Conservation (phyloP, 2,113 vertebrate species). For the Phrynosoma platyrhinos region DNA sequence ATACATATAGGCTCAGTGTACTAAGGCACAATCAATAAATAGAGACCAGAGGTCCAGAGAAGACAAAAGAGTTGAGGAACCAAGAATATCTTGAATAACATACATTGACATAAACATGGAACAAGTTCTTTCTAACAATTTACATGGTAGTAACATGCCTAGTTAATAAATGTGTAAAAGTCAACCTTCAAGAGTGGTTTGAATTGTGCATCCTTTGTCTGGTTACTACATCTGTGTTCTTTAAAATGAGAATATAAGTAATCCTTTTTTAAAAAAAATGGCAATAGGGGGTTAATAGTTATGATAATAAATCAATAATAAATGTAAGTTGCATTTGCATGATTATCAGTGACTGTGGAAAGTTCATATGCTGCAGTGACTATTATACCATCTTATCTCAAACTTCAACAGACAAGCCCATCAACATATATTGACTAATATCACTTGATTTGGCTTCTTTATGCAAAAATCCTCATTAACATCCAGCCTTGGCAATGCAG, state of each 20-base stretch:
- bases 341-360: background rate
- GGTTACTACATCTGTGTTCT: background rate
- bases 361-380: background rate
- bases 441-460: slow-evolving; percentile 31
- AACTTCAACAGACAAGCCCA: slow-evolving; percentile 40
- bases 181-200: background rate
- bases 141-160: background rate
- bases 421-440: slow-evolving; percentile 27
- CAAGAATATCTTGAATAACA: background rate
- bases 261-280: background rate
- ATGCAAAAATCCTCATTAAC: slow-evolving; percentile 53
- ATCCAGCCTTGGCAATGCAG: slow-evolving; percentile 34
- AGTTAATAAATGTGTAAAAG: background rate
- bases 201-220: background rate
- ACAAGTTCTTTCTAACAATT: background rate
- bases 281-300: background rate
- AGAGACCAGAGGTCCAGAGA: too few species aligned
- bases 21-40: too few species aligned
- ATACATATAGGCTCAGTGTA: too few species aligned
- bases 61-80: background rate
- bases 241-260: background rate
- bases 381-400: slow-evolving; percentile 23
- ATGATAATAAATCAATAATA: background rate
- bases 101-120: background rate
- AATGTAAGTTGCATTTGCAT: slow-evolving; percentile 5